These are phyloP conservation scores for Morelia viridis DNA, from an alignment of 2,797 vertebrate genomes.

Conservation along the genomic window DNA sequence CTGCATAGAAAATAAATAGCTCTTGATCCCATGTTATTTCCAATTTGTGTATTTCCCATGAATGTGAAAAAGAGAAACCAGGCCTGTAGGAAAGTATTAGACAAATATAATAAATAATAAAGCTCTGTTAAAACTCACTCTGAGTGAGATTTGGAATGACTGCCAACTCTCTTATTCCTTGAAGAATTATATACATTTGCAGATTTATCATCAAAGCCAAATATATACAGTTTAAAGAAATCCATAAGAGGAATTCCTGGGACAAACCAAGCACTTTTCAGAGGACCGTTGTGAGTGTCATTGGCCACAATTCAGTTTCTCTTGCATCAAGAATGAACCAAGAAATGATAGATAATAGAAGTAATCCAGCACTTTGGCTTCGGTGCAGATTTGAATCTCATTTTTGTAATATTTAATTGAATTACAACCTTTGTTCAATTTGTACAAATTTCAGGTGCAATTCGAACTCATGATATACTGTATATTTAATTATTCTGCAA, in stretches of 20 bases:
- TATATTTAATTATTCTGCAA: neutral
- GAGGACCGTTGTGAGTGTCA: neutral
- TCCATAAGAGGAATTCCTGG: neutral
- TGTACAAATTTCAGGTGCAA: neutral
- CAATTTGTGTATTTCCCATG: neutral
- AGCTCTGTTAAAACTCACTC: neutral
- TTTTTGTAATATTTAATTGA: neutral
- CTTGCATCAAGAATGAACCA: neutral
- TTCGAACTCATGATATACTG: neutral
- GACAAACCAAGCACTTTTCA: neutral
- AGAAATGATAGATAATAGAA: neutral
- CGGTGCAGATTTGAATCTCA: neutral
- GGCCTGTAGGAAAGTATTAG: neutral
- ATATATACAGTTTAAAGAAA: neutral
- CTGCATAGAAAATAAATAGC: neutral
- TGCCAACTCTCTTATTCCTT: neutral
- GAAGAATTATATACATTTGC: neutral
- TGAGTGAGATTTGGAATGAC: neutral
- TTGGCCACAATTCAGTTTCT: neutral
- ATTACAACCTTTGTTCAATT: neutral
- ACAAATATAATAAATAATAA: neutral
- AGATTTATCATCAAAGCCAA: neutral
- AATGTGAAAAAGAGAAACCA: neutral
- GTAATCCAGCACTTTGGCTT: neutral
- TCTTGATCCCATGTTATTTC: neutral